Conservation (phyloP, 2,797 vertebrate genomes). For the Argentina silus region DNA sequence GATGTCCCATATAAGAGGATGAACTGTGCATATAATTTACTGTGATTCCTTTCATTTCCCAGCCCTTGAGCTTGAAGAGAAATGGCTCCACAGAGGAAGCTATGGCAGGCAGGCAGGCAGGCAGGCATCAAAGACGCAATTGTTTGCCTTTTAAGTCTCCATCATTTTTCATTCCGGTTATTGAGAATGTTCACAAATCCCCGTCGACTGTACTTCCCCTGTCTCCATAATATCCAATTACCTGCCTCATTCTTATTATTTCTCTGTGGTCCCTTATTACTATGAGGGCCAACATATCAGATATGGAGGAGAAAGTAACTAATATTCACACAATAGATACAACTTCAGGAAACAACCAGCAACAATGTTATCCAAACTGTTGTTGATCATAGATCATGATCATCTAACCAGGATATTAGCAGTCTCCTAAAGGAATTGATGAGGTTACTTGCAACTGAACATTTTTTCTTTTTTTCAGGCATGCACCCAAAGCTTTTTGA, state of each 20-base stretch:
- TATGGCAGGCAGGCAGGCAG: slow-evolving; percentile 22
- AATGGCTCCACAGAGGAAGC: slow-evolving; percentile 32
- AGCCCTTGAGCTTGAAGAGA: slow-evolving; percentile 34
- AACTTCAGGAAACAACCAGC: not conserved
- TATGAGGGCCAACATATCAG: slow-evolving; percentile 13
- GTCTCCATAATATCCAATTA: slow-evolving; percentile 39
- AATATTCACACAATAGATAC: not conserved
- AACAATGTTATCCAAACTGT: not conserved
- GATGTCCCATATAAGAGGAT: slow-evolving; percentile 67
- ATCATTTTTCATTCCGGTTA: slow-evolving; percentile 32
- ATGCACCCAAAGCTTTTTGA: not conserved
- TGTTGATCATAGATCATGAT: slow-evolving; percentile 7
- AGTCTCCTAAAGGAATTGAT: not conserved
- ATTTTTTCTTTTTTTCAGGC: not conserved
- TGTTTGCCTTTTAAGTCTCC: slow-evolving; percentile 48
- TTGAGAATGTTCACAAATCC: slow-evolving; percentile 43
- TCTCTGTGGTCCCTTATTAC: slow-evolving; percentile 24
- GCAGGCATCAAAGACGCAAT: slow-evolving; percentile 34
- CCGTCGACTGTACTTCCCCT: slow-evolving; percentile 18
- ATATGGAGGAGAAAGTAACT: slow-evolving; percentile 12
- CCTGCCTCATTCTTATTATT: slow-evolving; percentile 23
- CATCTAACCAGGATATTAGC: slow-evolving; percentile 1
- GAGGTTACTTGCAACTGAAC: not conserved
- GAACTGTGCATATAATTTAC: slow-evolving; percentile 72
- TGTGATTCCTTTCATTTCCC: slow-evolving; percentile 59